These are phyloP conservation scores for Arrhamphus sclerolepis DNA, from an alignment of 2,797 vertebrate species.

Conservation along the genomic window DNA sequence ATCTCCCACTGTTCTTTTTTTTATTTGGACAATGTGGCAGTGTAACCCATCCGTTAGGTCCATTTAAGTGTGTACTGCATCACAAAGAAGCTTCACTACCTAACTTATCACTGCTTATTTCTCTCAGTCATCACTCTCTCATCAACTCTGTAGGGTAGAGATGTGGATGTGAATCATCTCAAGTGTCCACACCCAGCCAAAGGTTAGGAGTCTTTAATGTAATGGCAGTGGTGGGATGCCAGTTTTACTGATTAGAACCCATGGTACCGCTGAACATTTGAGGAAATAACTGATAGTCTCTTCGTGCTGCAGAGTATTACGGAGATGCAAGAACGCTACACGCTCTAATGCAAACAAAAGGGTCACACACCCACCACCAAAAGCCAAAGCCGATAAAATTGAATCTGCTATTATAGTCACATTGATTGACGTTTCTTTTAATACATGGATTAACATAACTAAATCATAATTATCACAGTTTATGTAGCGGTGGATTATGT, in stretches of 20 bases:
- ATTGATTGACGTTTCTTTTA: conserved; percentile 33
- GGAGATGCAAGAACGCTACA: conserved; percentile 1
- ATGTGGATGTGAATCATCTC: not conserved
- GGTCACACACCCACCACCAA: conserved; percentile 4
- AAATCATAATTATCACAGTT: conserved; percentile 35
- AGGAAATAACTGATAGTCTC: conserved; percentile 21
- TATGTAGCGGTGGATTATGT: conserved; percentile 20
- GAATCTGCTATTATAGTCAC: conserved; percentile 25
- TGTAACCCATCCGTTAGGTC: conserved; percentile 6
- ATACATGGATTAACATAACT: conserved; percentile 27
- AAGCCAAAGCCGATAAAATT: conserved; percentile 20
- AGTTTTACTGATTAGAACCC: conserved; percentile 25
- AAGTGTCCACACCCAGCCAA: conserved; percentile 37
- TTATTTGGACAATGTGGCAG: conserved; percentile 28
- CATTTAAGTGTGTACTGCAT: too few relatives aligned
- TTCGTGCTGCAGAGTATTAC: conserved; percentile 43
- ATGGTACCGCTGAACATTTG: conserved; percentile 8
- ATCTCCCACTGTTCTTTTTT: conserved; percentile 26
- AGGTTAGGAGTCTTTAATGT: conserved; percentile 62
- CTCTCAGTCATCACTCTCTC: too few relatives aligned
- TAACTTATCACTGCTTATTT: too few relatives aligned
- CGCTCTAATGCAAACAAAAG: conserved; percentile 44
- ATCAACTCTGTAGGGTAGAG: too few relatives aligned
- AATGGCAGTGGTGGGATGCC: conserved; percentile 19
- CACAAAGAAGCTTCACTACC: too few relatives aligned